phyloP scores from a whole-genome alignment of 2,113 vertebrate species.

The Fregata magnificens region DNA sequence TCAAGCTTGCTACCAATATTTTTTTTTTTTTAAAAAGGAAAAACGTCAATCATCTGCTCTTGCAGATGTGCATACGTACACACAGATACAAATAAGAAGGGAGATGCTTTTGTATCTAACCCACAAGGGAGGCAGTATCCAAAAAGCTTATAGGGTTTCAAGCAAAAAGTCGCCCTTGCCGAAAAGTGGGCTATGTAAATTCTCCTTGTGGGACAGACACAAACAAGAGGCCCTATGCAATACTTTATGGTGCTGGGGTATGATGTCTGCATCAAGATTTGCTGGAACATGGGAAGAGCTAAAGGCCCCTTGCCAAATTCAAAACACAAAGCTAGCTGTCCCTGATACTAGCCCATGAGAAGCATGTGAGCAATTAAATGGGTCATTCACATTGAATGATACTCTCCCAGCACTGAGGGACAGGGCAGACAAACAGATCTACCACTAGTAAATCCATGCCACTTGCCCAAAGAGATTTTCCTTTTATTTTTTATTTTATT shows the following conservation, averaged over 20 bases:
- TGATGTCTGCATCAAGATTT: neutral
- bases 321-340: neutral
- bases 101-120: conserved; percentile 15
- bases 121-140: neutral
- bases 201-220: neutral
- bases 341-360: neutral
- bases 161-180: neutral
- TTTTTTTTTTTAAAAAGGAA: neutral
- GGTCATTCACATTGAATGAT: neutral
- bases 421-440: neutral
- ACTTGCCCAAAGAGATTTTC: neutral
- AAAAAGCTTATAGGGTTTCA: conserved; percentile 3
- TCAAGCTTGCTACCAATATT: conserved; percentile 67
- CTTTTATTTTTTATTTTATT: neutral
- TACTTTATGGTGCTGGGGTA: neutral
- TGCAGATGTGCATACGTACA: conserved; percentile 47
- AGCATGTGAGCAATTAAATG: neutral
- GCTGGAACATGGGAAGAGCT: neutral
- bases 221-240: neutral
- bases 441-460: neutral
- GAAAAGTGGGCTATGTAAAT: neutral
- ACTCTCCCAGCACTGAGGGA: neutral
- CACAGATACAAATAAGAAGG: neutral
- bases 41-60: conserved; percentile 51
- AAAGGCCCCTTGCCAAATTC: neutral